Evolutionary conservation across 2,113 vertebrate species (phyloP).

Genomic region (Mungos mungo): DNA sequence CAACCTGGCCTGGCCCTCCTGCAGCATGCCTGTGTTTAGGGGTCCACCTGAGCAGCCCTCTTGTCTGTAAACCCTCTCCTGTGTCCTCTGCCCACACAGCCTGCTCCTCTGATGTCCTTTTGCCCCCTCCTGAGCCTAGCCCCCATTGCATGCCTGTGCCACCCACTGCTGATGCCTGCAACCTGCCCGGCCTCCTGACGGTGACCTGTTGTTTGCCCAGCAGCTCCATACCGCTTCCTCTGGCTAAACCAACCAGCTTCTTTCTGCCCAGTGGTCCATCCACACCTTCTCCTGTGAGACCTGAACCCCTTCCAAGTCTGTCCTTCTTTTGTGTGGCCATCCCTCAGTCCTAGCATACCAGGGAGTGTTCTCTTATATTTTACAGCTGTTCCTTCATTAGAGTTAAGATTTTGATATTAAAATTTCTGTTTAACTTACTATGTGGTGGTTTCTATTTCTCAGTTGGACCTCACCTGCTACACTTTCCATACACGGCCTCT

Average conservation of each 20-base stretch:
- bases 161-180: neutral
- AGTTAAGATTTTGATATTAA: neutral
- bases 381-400: neutral
- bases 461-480: too few species aligned
- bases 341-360: neutral
- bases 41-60: accelerated
- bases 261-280: neutral
- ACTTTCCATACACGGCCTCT: neutral
- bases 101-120: neutral
- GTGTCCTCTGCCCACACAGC: accelerated
- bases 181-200: accelerated
- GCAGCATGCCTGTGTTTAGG: accelerated
- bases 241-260: neutral
- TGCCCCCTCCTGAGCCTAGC: accelerated
- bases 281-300: neutral
- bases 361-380: neutral
- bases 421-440: neutral
- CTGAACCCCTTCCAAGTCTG: neutral
- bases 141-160: accelerated
- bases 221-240: neutral
- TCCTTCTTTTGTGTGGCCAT: too few species aligned
- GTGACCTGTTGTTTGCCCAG: too few species aligned
- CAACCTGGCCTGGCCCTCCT: accelerated
- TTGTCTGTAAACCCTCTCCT: neutral
- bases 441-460: neutral